Evolutionary conservation across 2,113 vertebrate species (phyloP).

Genomic region (Seriola quinqueradiata): DNA sequence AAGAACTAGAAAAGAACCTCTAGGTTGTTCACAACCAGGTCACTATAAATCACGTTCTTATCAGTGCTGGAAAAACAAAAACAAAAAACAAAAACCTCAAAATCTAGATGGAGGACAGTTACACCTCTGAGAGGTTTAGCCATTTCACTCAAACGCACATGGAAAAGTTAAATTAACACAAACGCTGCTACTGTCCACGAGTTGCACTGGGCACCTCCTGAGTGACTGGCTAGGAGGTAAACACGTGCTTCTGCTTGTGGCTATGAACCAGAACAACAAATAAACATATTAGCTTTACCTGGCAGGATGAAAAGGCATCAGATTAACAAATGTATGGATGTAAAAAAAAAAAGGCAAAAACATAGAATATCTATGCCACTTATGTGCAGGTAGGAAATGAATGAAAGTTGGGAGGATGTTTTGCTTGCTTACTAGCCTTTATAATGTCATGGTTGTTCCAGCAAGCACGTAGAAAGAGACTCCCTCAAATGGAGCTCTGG

Average conservation of each 20-base stretch:
- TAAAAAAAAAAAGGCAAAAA: background rate
- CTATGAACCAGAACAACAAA: conserved; percentile 26
- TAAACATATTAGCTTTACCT: conserved; percentile 26
- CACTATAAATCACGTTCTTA: conserved; percentile 37
- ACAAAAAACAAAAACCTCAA: conserved; percentile 29
- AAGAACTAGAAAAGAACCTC: conserved; percentile 53
- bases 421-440: conserved; percentile 8
- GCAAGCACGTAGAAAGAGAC: conserved; percentile 37
- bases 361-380: background rate
- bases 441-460: conserved; percentile 33
- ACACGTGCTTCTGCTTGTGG: conserved; percentile 51
- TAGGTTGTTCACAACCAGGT: conserved; percentile 48
- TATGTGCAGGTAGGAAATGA: conserved; percentile 6
- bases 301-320: conserved; percentile 32
- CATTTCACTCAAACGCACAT: conserved; percentile 83
- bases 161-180: conserved; percentile 69
- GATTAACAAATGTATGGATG: conserved; percentile 23
- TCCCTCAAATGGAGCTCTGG: conserved; percentile 37
- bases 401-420: conserved; percentile 32
- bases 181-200: conserved; percentile 41
- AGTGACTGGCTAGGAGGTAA: conserved; percentile 56
- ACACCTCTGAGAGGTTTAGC: conserved; percentile 57
- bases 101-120: conserved; percentile 44
- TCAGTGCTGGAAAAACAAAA: conserved; percentile 67
- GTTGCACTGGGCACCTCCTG: conserved; percentile 62